Base-by-base conservation (phyloP, 2,797 vertebrate species). In the Sternotherus odoratus region DNA sequence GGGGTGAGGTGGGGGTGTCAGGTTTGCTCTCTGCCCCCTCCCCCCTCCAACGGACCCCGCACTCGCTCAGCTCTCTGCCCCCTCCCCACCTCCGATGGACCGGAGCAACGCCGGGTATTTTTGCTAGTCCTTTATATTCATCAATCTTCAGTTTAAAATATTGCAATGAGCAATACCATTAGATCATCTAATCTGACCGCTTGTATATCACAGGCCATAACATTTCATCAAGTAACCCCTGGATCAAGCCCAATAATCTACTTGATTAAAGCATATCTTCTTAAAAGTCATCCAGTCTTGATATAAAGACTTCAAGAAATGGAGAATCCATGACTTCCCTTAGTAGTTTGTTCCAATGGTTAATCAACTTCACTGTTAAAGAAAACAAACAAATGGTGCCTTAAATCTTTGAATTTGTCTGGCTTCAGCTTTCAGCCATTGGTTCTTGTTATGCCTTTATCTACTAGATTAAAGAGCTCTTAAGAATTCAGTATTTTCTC, bases 341-440 rank as follows among this genome's bases (percentile, higher is more conserved):
- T 57, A 23, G 10, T 66, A 77, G 48, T n/a, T 51, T 46, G 88
- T 75, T 90, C 87, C 82, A 90, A 13, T 56, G 10, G n/a, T 77
- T 21, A 80, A 2, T 83, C 12, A 86, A 9, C 87, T 9, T 30
- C 15, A 60, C 16, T 66, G 69, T 60, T 60, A 89, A 28, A 16
- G n/a, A 79, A 63, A 33, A 60, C 30, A 60, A n/a, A n/a, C 33
- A 66, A 90, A 66, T 57, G 39, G 6, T 3, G 51, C 10, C 90
- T 92, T 66, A 78, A 26, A 66, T 93, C 28, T 95, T 89, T 89
- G 50, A 77, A 91, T 91, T 66, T 12, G 39, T 80, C 24, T 74
- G 1, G 9, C 21, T 86, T 24, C 80, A 87, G 39, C 16, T 66
- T 74, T 21, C 11, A 85, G 13, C 2, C 57, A 4, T 81, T 77